Base-by-base conservation (phyloP, 2,888 invertebrate species). In the Drosophila acutilabella region DNA sequence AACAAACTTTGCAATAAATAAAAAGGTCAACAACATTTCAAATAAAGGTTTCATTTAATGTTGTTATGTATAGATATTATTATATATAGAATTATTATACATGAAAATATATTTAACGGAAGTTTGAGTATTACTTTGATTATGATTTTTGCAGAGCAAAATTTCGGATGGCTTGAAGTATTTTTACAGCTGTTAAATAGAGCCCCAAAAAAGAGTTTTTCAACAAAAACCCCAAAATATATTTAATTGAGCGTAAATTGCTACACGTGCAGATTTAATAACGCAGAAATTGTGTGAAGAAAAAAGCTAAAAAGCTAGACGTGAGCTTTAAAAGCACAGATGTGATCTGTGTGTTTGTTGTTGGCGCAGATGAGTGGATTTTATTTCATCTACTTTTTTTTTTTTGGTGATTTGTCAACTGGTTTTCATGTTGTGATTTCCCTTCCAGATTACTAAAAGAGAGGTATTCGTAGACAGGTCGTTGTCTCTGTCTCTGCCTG, bases 271-370 rank as follows among this genome's bases (percentile, higher is more conserved):
- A 47, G 53, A 61, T 45, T 38, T 56, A 42, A 42, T 45, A 59
- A 36, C 33, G 42, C 14, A 14, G 26, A 64, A 36, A 53, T 51
- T 48, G 18, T 8, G 16, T 54, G 42, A 26, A 30, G n/a, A 57
- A 48, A 42, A 62, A 64, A 75, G 56, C 62, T 51, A 45, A 59
- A 64, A 65, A 59, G 67, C 73, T 61, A 54, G 38, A 10, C 8
- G 40, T 67, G 64, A 76, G 77, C 83, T 77, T 77, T 69, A 0
- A 53, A 73, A 82, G 59, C 77, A 65, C 79, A 61, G 42, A 51
- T 41, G 40, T 20, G 48, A 14, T 23, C 41, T 30, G 30, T 30
- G 40, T 36, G 36, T 36, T 40, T 62, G 51, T 48, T 48, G 33
- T 20, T 52, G 52, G 18, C 26, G 6, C 44, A 69, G 58, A 69